Base-by-base conservation (phyloP, 2,113 vertebrate species). In the Syngnathoides biaculeatus region DNA sequence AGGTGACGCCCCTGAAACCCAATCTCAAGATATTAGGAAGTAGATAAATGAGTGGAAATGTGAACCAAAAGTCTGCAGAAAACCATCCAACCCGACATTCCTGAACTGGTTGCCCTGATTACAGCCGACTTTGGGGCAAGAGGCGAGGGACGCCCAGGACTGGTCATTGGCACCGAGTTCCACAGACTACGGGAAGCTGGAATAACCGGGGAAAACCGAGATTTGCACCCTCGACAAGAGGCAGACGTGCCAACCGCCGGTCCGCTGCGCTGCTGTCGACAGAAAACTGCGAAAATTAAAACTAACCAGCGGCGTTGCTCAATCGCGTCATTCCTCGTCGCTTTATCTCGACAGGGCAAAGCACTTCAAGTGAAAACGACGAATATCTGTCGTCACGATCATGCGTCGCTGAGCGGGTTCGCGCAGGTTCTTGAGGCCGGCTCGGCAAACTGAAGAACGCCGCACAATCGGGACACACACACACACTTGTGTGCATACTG, bases 291-390 rank as follows among this genome's bases (percentile, higher is more conserved):
- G 8, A 43, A 52, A 9, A 48, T 7, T 22, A 52, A n/a, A 22
- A 52, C 7, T 22, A 30, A 27, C 55, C 26, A 30, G 26, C 15
- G 2, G 12, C 3, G 20, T 5, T 7, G 8, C 40, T 13, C 27
- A 35, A 11, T 22, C 35, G 53, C 62, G 59, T 50, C 22, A 52
- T 5, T 57, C 15, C 40, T 70, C 52, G 22, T 64, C 40, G 52
- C 65, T 19, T 40, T 30, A 69, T 65, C 62, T 42, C 43, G 30
- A 11, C 47, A 67, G 20, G 48, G 19, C 61, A 73, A 12, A 35
- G 26, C 45, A 50, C 61, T 17, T 40, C n/a, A 24, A 5, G 38
- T 61, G 38, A 61, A 42, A 47, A 26, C 45, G 24, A 67, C n/a
- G n/a, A n/a, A n/a, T n/a, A 24, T 53, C 5, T 22, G 50, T 26